phyloP scores from a whole-genome alignment of 2,888 invertebrate genomes.

The Drosophila colorata region DNA sequence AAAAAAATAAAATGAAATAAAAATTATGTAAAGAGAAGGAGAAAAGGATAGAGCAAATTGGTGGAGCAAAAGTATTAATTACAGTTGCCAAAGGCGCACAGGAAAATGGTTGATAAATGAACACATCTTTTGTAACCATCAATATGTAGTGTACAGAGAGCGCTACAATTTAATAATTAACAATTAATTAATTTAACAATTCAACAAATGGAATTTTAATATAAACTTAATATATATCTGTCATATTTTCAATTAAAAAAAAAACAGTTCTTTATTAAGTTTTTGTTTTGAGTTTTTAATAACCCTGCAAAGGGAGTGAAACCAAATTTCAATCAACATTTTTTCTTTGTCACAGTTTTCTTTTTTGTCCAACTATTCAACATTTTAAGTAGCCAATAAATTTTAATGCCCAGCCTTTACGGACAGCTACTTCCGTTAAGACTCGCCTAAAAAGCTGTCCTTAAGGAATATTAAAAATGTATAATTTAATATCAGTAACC shows the following conservation, averaged over 20 bases:
- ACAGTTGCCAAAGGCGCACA: conserved; percentile 39
- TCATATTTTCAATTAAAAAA: too few relatives aligned
- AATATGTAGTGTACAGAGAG: background rate
- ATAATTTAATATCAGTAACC: conserved; percentile 42
- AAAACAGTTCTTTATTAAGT: too few relatives aligned
- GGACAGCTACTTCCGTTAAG: background rate
- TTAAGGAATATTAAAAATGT: conserved; percentile 41
- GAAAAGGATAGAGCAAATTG: conserved; percentile 10
- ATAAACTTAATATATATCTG: background rate
- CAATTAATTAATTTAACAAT: too few relatives aligned
- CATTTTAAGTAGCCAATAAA: conserved; percentile 36
- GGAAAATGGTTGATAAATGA: conserved; percentile 54
- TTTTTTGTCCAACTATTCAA: background rate
- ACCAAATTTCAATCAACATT: background rate
- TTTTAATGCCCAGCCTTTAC: conserved; percentile 37
- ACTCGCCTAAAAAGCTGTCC: background rate
- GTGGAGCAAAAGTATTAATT: conserved; percentile 60
- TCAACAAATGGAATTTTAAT: background rate
- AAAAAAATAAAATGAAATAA: conserved; percentile 3
- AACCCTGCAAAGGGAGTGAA: background rate
- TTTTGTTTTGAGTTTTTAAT: background rate
- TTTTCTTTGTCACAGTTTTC: background rate
- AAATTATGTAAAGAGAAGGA: conserved; percentile 7
- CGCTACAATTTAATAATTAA: background rate
- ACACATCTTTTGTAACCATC: background rate